A percentile compares a stretch with the other conserved stretches of the same genome.
Conservation (phyloP, 2,797 vertebrate species). For the Notamacropus eugenii region DNA sequence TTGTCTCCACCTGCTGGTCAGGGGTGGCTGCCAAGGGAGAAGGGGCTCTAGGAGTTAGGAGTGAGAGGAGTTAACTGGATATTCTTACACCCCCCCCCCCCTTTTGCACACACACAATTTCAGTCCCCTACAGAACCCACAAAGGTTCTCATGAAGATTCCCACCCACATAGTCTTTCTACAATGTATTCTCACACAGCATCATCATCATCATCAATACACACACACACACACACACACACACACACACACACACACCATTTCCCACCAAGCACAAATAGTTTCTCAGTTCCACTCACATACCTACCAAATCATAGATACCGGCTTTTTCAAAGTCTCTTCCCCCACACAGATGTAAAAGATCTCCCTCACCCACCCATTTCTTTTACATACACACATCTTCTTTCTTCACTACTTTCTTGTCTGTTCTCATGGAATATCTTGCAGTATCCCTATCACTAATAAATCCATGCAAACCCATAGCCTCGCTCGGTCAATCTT, state of each 20-base stretch:
- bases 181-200: background rate
- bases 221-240: too few relatives aligned
- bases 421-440: background rate
- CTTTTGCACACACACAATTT: background rate
- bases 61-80: background rate
- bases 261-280: background rate
- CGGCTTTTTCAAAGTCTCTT: background rate
- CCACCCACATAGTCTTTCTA: background rate
- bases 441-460: background rate
- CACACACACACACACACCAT: too few relatives aligned
- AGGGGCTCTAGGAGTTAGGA: background rate
- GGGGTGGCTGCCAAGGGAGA: background rate
- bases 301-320: background rate
- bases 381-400: background rate
- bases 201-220: background rate
- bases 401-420: background rate
- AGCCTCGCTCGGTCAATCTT: background rate
- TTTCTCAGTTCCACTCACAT: background rate
- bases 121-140: background rate
- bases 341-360: background rate
- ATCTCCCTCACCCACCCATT: background rate
- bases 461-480: background rate
- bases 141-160: background rate
- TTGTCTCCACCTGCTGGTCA: conserved; percentile 73
- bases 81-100: background rate